phyloP scores from a whole-genome alignment of 2,113 vertebrate genomes.

The Ophiodon elongatus region DNA sequence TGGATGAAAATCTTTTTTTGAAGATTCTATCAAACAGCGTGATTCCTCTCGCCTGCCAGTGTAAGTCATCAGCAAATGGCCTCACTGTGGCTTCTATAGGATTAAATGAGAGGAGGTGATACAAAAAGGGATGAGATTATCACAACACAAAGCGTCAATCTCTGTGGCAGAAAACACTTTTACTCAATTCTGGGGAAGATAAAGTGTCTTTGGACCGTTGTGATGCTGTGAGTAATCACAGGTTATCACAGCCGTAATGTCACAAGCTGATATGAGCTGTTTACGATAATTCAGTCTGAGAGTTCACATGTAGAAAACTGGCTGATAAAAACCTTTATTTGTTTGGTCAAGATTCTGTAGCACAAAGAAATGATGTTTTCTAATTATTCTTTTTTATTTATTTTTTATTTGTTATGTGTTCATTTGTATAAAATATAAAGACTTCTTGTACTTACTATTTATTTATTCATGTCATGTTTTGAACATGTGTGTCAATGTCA shows the following conservation, averaged over 20 bases:
- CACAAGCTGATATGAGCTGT: neutral
- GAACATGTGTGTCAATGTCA: neutral
- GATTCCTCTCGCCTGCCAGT: conserved; percentile 17
- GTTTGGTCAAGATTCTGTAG: neutral
- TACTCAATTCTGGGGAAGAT: neutral
- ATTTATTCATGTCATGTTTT: neutral
- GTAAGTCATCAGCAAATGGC: neutral
- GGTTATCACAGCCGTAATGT: neutral
- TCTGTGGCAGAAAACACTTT: conserved; percentile 7
- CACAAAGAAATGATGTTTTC: conserved; percentile 9
- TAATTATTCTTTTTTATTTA: neutral
- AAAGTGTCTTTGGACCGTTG: neutral
- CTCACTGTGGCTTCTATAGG: neutral
- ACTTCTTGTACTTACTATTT: neutral
- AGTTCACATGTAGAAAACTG: neutral
- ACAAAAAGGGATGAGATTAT: conserved; percentile 5
- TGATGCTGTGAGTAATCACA: conserved; percentile 6
- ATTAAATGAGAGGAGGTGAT: neutral
- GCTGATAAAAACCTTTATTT: neutral
- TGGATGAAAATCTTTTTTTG: neutral
- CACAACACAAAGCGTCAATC: conserved; percentile 9
- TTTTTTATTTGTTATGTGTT: neutral
- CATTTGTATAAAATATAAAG: neutral
- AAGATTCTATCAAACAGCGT: neutral
- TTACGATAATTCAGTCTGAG: neutral